Conservation (phyloP, 2,113 vertebrate species). For the Tricholaema leucomelas region DNA sequence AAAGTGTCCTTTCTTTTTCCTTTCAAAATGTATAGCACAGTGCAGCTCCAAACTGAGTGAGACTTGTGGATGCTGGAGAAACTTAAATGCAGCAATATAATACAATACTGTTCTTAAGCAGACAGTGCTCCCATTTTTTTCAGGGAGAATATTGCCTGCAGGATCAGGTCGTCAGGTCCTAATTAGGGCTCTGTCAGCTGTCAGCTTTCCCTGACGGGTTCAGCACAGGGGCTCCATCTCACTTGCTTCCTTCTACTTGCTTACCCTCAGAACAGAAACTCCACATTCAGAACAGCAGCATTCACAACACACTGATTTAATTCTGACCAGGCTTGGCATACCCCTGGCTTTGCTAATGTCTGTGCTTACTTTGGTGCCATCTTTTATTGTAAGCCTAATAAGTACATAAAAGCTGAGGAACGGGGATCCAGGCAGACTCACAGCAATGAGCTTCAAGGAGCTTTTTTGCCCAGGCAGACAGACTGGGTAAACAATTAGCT, state of each 20-base stretch:
- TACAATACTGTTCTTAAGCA: neutral
- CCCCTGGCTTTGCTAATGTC: neutral
- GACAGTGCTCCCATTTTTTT: neutral
- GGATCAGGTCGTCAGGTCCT: neutral
- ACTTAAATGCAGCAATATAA: neutral
- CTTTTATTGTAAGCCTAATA: slow-evolving; percentile 26
- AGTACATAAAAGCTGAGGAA: slow-evolving; percentile 25
- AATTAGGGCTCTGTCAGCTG: slow-evolving; percentile 3
- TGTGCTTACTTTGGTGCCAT: neutral
- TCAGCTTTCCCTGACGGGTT: neutral
- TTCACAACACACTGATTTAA: neutral
- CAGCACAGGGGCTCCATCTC: neutral
- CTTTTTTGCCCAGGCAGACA: neutral
- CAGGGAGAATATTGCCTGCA: neutral
- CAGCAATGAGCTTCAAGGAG: neutral
- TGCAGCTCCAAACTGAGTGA: neutral
- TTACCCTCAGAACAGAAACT: neutral
- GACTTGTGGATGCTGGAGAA: neutral
- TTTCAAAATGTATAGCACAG: neutral
- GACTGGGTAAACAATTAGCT: neutral
- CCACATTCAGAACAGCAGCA: neutral
- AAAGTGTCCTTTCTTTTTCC: neutral
- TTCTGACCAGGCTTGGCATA: slow-evolving; percentile 31
- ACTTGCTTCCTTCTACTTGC: neutral
- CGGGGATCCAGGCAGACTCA: neutral